Evolutionary conservation across 2,888 invertebrate genomes (phyloP).

Genomic region (Hedychridium roseum): DNA sequence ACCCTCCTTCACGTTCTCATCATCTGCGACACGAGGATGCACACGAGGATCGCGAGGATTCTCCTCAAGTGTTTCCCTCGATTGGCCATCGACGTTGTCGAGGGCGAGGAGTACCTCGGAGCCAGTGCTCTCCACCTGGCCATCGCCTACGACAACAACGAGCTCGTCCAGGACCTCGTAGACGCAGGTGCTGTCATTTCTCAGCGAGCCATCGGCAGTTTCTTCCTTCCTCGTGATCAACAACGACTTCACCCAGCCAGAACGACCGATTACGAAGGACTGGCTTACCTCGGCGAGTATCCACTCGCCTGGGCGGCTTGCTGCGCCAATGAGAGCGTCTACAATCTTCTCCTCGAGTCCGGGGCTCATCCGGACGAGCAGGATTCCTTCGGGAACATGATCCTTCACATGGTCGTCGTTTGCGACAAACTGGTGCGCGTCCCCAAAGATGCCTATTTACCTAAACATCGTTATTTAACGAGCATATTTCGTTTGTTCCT

Average conservation of each 20-base stretch:
- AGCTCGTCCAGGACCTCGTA: conserved; percentile 90
- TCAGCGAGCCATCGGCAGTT: conserved; percentile 93
- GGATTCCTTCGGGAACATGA: conserved; percentile 97
- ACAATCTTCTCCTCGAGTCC: conserved; percentile 90
- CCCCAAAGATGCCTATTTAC: no score
- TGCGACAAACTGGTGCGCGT: conserved; percentile 88
- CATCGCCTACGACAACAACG: conserved; percentile 96
- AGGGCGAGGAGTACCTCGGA: conserved; percentile 94
- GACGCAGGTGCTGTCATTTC: conserved; percentile 92
- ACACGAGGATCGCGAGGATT: conserved; percentile 85
- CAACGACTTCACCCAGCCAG: conserved; percentile 80
- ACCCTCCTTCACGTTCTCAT: conserved; percentile 93
- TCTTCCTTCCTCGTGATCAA: conserved; percentile 95
- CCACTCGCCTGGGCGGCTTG: conserved; percentile 98
- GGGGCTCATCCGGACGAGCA: conserved; percentile 96
- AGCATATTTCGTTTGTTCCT: no score
- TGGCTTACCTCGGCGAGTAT: conserved; percentile 97
- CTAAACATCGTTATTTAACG: no score
- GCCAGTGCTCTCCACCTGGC: conserved; percentile 95
- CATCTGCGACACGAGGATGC: conserved; percentile 89
- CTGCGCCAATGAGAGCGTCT: conserved; percentile 95
- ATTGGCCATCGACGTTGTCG: conserved; percentile 87
- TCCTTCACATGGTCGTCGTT: conserved; percentile 99
- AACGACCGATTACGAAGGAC: conserved; percentile 92
- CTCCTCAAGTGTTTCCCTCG: conserved; percentile 91